Evolutionary conservation across 2,113 vertebrate species (phyloP).

Genomic region (Sceloporus undulatus): DNA sequence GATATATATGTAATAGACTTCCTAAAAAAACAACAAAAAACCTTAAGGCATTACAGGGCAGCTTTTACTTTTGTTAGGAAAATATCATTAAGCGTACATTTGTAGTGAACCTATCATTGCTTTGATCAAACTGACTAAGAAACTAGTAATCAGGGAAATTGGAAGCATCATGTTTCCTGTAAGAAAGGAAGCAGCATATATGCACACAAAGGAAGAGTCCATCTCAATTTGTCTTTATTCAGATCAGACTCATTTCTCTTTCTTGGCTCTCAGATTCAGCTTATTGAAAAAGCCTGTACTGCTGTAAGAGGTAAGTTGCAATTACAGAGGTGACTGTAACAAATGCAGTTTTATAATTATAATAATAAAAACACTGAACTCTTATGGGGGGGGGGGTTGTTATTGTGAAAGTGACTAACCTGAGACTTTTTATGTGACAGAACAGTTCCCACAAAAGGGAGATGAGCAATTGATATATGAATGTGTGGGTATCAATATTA

Average conservation of each 20-base stretch:
- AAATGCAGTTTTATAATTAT: conserved; percentile 53
- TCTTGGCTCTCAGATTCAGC: conserved; percentile 60
- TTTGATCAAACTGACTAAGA: conserved; percentile 76
- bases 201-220: conserved; percentile 66
- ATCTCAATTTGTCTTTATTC: conserved; percentile 73
- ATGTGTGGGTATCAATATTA: background rate
- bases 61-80: conserved; percentile 73
- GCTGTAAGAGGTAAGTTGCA: conserved; percentile 48
- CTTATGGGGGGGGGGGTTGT: conserved; percentile 49
- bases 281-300: conserved; percentile 66
- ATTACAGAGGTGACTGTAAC: conserved; percentile 59
- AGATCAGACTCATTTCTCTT: conserved; percentile 69
- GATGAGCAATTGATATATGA: too few species aligned
- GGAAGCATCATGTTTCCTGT: conserved; percentile 70
- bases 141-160: conserved; percentile 79
- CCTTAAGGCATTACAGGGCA: conserved; percentile 67
- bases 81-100: conserved; percentile 75
- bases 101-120: conserved; percentile 74
- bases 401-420: conserved; percentile 27
- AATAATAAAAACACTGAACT: conserved; percentile 44
- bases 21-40: conserved; percentile 40
- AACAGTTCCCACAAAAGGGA: background rate
- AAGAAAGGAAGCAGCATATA: conserved; percentile 69
- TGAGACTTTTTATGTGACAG: background rate
- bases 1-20: conserved; percentile 61